phyloP scores from a whole-genome alignment of 2,113 vertebrate species.

The Forbesichthys agassizii region DNA sequence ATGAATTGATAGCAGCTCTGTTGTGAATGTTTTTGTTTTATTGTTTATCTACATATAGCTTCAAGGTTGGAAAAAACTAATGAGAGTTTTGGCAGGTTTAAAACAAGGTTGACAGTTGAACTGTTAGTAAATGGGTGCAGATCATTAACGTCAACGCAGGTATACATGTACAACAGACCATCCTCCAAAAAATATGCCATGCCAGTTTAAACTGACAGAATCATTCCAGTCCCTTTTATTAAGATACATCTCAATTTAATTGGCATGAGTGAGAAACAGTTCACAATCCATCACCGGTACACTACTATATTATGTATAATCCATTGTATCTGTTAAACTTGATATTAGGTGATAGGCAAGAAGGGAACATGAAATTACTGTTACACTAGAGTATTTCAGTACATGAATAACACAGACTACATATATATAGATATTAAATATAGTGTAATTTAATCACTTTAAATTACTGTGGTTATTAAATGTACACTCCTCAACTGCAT shows the following conservation, averaged over 20 bases:
- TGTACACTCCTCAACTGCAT: no score
- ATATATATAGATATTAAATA: neutral
- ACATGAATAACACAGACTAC: no score
- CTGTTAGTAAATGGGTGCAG: neutral
- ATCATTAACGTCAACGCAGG: neutral
- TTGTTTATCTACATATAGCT: neutral
- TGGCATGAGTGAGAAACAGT: neutral
- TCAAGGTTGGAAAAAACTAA: neutral
- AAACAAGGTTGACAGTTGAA: neutral
- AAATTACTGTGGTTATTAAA: no score
- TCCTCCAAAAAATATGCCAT: constrained; percentile 28
- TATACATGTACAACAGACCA: constrained; percentile 9
- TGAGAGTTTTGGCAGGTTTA: neutral
- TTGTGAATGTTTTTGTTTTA: neutral
- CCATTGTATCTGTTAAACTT: no score
- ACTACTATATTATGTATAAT: no score
- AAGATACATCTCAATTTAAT: neutral
- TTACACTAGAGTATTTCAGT: no score
- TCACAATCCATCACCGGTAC: no score
- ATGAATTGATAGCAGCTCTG: neutral
- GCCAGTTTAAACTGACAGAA: constrained; percentile 46
- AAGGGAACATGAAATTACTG: no score
- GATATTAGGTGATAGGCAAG: no score
- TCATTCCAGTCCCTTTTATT: neutral
- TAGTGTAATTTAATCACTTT: no score